These are phyloP conservation scores for Ormyrus pomaceus DNA, from an alignment of 2,888 invertebrate genomes.

Conservation along the genomic window DNA sequence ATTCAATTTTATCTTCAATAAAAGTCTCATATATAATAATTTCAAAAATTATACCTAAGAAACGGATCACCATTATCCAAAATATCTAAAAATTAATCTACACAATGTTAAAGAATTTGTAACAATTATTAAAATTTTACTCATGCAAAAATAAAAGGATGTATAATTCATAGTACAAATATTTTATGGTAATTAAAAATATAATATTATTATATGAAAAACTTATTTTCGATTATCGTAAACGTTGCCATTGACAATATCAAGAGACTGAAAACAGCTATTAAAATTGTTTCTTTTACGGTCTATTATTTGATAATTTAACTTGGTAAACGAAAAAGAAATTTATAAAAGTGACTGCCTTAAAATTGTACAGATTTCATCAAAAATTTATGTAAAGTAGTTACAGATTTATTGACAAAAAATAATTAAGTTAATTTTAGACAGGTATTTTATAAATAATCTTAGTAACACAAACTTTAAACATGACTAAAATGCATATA, in stretches of 20 bases:
- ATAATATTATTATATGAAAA: neutral
- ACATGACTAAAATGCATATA: constrained; percentile 32
- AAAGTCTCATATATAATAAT: too few species aligned
- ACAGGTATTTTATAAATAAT: constrained; percentile 13
- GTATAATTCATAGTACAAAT: constrained; percentile 2
- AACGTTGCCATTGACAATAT: constrained; percentile 27
- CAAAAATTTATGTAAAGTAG: neutral
- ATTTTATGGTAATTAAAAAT: neutral
- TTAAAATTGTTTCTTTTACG: constrained; percentile 12
- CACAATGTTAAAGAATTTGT: too few species aligned
- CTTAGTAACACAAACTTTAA: neutral
- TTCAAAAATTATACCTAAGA: too few species aligned
- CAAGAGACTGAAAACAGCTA: constrained; percentile 42
- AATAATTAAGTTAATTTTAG: neutral
- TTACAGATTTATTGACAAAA: neutral
- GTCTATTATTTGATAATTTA: neutral
- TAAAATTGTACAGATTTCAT: constrained; percentile 23
- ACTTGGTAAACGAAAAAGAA: too few species aligned
- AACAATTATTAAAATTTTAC: constrained; percentile 5
- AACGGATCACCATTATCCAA: too few species aligned
- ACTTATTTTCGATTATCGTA: constrained; percentile 13
- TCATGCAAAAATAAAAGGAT: too few species aligned
- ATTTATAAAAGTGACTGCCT: constrained; percentile 26
- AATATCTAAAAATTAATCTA: too few species aligned
- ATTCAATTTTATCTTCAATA: too few species aligned